Conservation (phyloP, 2,888 invertebrate species). For the Serrognathus titanus region DNA sequence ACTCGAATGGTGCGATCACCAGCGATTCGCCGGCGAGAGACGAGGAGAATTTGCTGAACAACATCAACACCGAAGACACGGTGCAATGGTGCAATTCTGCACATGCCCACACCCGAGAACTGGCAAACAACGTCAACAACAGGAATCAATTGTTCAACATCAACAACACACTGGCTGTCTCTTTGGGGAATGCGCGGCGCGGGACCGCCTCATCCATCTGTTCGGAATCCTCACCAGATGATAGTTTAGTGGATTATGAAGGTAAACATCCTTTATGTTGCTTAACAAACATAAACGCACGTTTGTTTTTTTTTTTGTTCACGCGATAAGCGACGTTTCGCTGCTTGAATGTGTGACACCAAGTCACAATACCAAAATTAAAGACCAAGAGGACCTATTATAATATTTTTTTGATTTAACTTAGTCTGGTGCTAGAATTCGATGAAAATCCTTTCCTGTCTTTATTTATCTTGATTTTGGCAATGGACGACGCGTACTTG, state of each 20-base stretch:
- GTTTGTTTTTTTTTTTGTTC: too few relatives aligned
- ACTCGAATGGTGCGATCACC: constrained; percentile 11
- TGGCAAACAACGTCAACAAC: constrained; percentile 33
- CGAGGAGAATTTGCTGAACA: constrained; percentile 26
- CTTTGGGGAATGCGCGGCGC: constrained; percentile 39
- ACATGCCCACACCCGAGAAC: constrained; percentile 36
- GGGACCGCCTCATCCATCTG: constrained; percentile 40
- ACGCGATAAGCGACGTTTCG: too few relatives aligned
- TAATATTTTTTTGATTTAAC: too few relatives aligned
- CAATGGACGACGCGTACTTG: too few relatives aligned
- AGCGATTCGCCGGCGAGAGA: constrained; percentile 14
- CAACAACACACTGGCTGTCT: constrained; percentile 48
- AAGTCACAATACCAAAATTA: too few relatives aligned
- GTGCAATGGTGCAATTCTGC: constrained; percentile 49
- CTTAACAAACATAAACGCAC: too few relatives aligned
- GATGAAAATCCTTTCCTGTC: too few relatives aligned
- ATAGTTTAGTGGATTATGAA: constrained; percentile 55
- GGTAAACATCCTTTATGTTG: constrained; percentile 41
- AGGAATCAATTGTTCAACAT: constrained; percentile 35
- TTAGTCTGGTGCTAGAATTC: too few relatives aligned
- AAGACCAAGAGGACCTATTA: too few relatives aligned
- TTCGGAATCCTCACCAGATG: constrained; percentile 52
- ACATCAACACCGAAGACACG: constrained; percentile 32
- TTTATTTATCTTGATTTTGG: too few relatives aligned
- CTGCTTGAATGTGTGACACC: too few relatives aligned